A percentile compares a stretch with the other conserved stretches of the same genome.
These are phyloP conservation scores for Aphidoletes aphidimyza DNA, from an alignment of 2,888 invertebrate species.

Conservation along the genomic window DNA sequence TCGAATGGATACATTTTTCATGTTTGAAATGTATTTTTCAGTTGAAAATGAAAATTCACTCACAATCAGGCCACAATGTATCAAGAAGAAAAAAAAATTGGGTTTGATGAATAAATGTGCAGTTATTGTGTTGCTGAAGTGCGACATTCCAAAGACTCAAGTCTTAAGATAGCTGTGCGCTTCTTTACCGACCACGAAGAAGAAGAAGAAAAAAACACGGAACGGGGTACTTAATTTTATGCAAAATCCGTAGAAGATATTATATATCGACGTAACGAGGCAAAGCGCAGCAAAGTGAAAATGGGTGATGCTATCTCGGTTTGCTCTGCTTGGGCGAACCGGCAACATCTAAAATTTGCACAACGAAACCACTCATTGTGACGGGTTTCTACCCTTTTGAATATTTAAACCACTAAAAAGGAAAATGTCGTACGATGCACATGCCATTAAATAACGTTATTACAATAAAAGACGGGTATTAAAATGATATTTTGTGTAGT, in stretches of 20 bases:
- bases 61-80: too few species aligned
- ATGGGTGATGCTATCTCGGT: background rate
- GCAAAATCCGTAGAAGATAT: constrained; percentile 24
- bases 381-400: constrained; percentile 37
- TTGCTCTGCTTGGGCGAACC: background rate
- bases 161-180: background rate
- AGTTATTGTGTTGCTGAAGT: background rate
- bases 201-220: background rate
- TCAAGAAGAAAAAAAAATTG: too few species aligned
- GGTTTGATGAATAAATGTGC: background rate
- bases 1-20: background rate
- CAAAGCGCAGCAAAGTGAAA: background rate
- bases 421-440: constrained; percentile 43
- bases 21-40: background rate
- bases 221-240: background rate
- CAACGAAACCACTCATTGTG: constrained; percentile 40
- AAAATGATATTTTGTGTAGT: constrained; percentile 32
- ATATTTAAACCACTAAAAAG: constrained; percentile 43
- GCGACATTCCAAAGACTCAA: background rate
- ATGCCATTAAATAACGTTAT: constrained; percentile 51
- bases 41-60: background rate
- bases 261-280: background rate
- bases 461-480: constrained; percentile 45
- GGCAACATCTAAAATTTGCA: background rate
- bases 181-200: background rate